These are phyloP conservation scores for Pogonomyrmex barbatus DNA, from an alignment of 1,140 invertebrate species.

Conservation along the genomic window DNA sequence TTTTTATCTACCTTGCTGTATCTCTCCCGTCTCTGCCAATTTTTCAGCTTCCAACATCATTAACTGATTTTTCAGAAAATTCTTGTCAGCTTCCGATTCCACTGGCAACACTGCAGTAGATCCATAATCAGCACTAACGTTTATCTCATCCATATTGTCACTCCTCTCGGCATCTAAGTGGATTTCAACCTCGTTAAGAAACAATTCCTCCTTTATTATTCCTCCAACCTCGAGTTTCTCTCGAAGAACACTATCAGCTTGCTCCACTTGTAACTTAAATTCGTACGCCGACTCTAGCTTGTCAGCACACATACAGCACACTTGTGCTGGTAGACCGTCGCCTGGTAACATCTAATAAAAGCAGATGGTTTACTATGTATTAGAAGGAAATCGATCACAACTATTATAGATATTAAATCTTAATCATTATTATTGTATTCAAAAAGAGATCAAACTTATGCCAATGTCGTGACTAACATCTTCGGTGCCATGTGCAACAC, in stretches of 20 bases:
- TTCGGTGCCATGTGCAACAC: not conserved
- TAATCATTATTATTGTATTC: too few relatives aligned
- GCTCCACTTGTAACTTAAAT: slow-evolving; percentile 89
- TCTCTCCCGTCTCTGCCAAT: slow-evolving; percentile 68
- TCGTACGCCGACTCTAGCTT: slow-evolving; percentile 88
- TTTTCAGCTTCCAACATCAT: slow-evolving; percentile 80
- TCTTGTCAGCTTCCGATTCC: slow-evolving; percentile 63
- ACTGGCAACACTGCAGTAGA: slow-evolving; percentile 64
- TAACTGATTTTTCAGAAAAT: slow-evolving; percentile 81
- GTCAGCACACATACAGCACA: slow-evolving; percentile 88
- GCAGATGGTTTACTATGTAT: not conserved
- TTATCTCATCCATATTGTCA: slow-evolving; percentile 69
- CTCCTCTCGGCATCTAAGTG: slow-evolving; percentile 78
- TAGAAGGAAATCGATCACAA: too few relatives aligned
- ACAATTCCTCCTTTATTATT: slow-evolving; percentile 82
- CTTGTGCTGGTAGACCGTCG: slow-evolving; percentile 88
- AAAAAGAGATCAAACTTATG: not conserved
- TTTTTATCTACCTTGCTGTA: slow-evolving; percentile 51
- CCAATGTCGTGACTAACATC: not conserved
- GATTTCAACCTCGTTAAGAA: slow-evolving; percentile 84
- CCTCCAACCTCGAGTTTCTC: slow-evolving; percentile 84
- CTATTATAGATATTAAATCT: not conserved
- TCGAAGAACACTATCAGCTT: slow-evolving; percentile 87
- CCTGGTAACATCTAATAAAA: slow-evolving; percentile 85
- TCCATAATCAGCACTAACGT: slow-evolving; percentile 75